These are phyloP conservation scores for Misgurnus mizolepis DNA, from an alignment of 2,113 vertebrate genomes.

Conservation along the genomic window DNA sequence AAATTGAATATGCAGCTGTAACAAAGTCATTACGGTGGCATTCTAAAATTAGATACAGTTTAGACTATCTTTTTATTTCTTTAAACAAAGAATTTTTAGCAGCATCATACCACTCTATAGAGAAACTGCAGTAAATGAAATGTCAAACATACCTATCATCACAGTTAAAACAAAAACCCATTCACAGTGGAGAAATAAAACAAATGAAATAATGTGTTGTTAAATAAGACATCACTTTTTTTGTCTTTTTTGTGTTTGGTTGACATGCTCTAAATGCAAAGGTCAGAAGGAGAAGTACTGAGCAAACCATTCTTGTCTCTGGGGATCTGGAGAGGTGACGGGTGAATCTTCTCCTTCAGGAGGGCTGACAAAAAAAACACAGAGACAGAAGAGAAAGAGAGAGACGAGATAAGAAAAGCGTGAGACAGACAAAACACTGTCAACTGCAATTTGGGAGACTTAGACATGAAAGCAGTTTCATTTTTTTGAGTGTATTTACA, in stretches of 20 bases:
- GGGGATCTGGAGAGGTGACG: constrained; percentile 86
- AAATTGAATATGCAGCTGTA: constrained; percentile 92
- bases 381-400: constrained; percentile 33
- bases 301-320: constrained; percentile 98
- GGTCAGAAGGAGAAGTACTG: constrained; percentile 99
- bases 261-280: constrained; percentile 85
- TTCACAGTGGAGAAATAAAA: constrained; percentile 72
- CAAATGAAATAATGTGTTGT: constrained; percentile 64
- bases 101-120: constrained; percentile 72
- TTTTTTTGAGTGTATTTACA: too few relatives aligned
- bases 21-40: constrained; percentile 87
- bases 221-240: constrained; percentile 69
- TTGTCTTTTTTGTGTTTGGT: constrained; percentile 62
- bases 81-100: constrained; percentile 70
- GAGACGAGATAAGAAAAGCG: constrained; percentile 30
- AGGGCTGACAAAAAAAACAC: constrained; percentile 78
- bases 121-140: constrained; percentile 73
- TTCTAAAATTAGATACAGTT: constrained; percentile 82
- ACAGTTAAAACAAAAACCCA: constrained; percentile 75
- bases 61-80: constrained; percentile 70
- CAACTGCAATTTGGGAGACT: not conserved
- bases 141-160: constrained; percentile 72
- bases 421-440: not conserved
- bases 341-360: constrained; percentile 90
- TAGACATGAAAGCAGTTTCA: too few relatives aligned